Percentiles rank a stretch among this genome's conserved stretches.
phyloP scores from a whole-genome alignment of 2,113 vertebrate species.

The Psittacus erithacus region DNA sequence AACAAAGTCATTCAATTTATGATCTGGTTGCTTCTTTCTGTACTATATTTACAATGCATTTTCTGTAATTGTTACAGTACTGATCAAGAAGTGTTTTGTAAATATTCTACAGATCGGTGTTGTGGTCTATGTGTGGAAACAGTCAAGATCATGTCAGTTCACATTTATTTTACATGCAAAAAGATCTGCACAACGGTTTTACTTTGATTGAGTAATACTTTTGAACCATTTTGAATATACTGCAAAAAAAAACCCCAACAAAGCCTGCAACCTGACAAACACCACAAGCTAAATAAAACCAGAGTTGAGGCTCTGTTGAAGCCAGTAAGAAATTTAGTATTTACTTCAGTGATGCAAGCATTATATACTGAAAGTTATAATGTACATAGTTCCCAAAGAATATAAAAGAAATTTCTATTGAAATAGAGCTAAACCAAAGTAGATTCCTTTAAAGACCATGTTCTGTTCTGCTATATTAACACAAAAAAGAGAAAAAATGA shows the following conservation, averaged over 20 bases:
- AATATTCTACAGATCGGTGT: not conserved
- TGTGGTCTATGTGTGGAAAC: not conserved
- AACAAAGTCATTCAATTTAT: slow-evolving; percentile 61
- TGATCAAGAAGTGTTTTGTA: slow-evolving; percentile 39
- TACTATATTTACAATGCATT: slow-evolving; percentile 26
- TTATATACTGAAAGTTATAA: not conserved
- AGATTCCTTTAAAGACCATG: not conserved
- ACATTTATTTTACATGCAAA: not conserved
- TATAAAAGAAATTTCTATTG: not conserved
- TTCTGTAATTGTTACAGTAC: slow-evolving; percentile 51
- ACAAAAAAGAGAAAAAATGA: not conserved
- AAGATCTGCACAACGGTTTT: not conserved
- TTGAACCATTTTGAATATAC: not conserved
- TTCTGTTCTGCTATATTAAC: not conserved
- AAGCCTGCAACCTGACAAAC: not conserved
- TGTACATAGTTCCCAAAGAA: not conserved
- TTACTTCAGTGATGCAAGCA: not conserved
- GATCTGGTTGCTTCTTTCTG: slow-evolving; percentile 30
- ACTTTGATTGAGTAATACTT: not conserved
- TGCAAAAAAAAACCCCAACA: accelerated
- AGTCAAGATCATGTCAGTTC: not conserved
- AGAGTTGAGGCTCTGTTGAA: not conserved
- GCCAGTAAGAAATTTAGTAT: not conserved
- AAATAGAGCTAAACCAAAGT: not conserved
- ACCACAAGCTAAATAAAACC: not conserved